Conservation (phyloP, 1,140 invertebrate genomes). For the Caenorhabditis tropicalis region DNA sequence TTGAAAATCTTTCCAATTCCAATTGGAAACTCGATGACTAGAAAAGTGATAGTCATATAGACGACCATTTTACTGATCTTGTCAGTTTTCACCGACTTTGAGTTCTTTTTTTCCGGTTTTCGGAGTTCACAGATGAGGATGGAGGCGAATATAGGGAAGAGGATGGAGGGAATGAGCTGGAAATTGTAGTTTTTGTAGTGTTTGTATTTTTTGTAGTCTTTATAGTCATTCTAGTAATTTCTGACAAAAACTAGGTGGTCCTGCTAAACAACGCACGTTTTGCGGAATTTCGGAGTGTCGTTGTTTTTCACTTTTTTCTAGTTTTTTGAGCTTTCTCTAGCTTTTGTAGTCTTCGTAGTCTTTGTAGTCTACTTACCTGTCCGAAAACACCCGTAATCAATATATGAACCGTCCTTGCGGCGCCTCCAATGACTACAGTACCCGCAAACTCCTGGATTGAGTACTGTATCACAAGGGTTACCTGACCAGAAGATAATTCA, state of each 20-base stretch:
- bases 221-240: no score
- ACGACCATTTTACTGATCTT: neutral
- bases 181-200: neutral
- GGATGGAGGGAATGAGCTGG: neutral
- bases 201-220: neutral
- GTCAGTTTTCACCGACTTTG: neutral
- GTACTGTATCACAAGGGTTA: neutral
- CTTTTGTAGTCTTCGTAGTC: neutral
- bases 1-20: neutral
- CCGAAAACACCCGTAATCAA: neutral
- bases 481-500: neutral
- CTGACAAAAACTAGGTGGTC: neutral
- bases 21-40: slow-evolving; percentile 11
- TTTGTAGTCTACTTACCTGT: neutral
- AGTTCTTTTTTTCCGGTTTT: neutral
- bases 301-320: neutral
- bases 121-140: neutral
- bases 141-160: neutral
- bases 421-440: neutral
- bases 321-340: neutral
- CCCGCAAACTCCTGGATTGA: neutral
- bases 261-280: no score
- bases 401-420: neutral
- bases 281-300: no score
- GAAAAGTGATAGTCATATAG: neutral